Evolutionary conservation across 2,113 vertebrate species (phyloP).

Genomic region (Sitta europaea): DNA sequence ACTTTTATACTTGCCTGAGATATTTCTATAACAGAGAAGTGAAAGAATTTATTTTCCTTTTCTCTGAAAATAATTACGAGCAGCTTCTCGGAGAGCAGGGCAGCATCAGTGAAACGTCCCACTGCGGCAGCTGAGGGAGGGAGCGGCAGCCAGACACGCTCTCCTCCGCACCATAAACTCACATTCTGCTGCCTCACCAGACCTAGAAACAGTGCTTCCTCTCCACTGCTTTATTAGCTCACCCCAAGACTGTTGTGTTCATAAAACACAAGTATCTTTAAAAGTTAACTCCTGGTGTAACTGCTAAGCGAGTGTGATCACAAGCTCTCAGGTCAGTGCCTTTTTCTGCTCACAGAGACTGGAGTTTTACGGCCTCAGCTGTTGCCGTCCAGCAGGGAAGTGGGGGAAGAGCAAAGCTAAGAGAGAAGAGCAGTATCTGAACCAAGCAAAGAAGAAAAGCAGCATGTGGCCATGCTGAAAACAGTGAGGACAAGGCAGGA

Average conservation of each 20-base stretch:
- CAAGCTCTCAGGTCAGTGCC: background rate
- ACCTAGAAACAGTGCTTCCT: background rate
- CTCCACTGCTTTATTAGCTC: background rate
- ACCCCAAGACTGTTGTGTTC: background rate
- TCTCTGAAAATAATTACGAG: background rate
- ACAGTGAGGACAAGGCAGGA: background rate
- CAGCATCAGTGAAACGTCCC: fast-evolving
- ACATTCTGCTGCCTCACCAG: background rate
- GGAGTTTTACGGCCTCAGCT: background rate
- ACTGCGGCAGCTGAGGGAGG: background rate
- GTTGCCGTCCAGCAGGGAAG: background rate
- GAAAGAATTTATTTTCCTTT: background rate
- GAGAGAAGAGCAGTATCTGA: background rate
- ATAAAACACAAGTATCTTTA: background rate
- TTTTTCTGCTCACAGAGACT: background rate
- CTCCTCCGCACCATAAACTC: background rate
- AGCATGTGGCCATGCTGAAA: background rate
- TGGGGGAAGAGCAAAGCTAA: background rate
- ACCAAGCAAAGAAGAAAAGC: background rate
- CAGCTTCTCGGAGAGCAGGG: background rate
- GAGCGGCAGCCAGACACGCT: background rate
- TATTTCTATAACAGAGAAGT: background rate
- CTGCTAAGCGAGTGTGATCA: background rate
- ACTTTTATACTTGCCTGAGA: background rate
- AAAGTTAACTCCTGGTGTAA: background rate